phyloP scores from a whole-genome alignment of 2,888 invertebrate genomes.

The Drosophila atripex region DNA sequence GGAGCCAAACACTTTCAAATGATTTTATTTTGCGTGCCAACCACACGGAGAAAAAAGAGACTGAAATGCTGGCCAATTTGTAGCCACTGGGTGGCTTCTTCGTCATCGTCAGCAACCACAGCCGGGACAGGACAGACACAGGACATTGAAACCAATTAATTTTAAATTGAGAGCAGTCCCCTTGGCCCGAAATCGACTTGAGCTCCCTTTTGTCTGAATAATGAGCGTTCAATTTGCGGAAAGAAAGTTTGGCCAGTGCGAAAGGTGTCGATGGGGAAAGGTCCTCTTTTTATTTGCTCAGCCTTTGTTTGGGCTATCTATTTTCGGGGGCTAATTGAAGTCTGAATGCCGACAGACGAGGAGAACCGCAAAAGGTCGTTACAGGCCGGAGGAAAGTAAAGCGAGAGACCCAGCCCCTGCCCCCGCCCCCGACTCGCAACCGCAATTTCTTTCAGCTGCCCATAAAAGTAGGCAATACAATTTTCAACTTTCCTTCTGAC shows the following conservation, averaged over 20 bases:
- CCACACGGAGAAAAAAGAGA: conserved; percentile 46
- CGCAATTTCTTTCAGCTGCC: conserved; percentile 18
- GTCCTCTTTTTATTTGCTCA: conserved; percentile 30
- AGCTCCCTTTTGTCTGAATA: conserved; percentile 48
- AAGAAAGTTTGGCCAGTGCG: conserved; percentile 20
- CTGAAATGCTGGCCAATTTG: conserved; percentile 66
- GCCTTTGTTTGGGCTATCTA: conserved; percentile 39
- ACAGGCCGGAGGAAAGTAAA: conserved; percentile 1
- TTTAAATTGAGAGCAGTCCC: conserved; percentile 67
- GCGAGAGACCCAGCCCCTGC: not conserved
- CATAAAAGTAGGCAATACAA: conserved; percentile 47
- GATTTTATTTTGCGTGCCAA: conserved; percentile 71
- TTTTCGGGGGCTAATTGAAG: conserved; percentile 60
- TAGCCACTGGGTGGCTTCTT: conserved; percentile 28
- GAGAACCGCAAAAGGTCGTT: conserved; percentile 38
- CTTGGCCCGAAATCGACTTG: conserved; percentile 4
- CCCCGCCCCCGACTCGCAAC: not conserved
- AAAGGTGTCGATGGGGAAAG: conserved; percentile 67
- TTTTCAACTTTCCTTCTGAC: conserved; percentile 28
- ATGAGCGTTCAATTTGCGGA: conserved; percentile 65
- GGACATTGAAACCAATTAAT: conserved; percentile 75
- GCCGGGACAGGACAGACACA: conserved; percentile 40
- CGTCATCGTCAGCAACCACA: conserved; percentile 16
- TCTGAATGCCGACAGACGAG: conserved; percentile 31
- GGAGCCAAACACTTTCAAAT: conserved; percentile 68